Evolutionary conservation across 2,888 invertebrate genomes (phyloP), one percentile per base, ranked within the genome.

Genomic region (Vanessa cardui): DNA sequence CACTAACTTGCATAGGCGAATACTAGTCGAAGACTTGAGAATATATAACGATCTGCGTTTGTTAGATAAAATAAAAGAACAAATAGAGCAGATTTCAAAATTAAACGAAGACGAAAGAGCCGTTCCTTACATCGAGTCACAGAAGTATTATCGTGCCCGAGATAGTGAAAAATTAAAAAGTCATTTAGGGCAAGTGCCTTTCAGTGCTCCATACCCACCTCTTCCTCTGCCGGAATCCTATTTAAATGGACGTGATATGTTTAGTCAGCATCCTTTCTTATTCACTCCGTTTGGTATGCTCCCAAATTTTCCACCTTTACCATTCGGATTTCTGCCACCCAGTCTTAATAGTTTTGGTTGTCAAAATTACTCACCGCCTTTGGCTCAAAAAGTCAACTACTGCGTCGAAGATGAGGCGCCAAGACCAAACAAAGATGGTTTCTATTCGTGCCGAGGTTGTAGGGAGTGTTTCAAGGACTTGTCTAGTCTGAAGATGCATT

Each of bases 1-100:
- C 83, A 93, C 97, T 66, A 98, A 97, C 83, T 94, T 99, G 49
- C 99, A 99, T 83, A 94, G 98, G 74, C 98, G 98, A 86, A 93
- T 99, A 65, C 87, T 98, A 62, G 96, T 96, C 1, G 94, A 94
- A 52, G 94, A 94, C 68, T 90, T 85, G 1, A 82, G 84, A 77
- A 81, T 85, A 73, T 80, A 83, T 39, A 86, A 88, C n/a, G 90
- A 90, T 45, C 83, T 87, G n/a, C 89, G 92, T 46, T 79, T 91
- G 9, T 77, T 94, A 39, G 93, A 94, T 18, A 95, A 94, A 78
- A 90, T 95, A 45, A 93, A 95, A 66, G 93, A 97, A 54, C 97
- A 97, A 85, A 95, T 96, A 67, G 97, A 97, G 80, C 94, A 97
- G 62, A 92, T 98, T 66, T 95, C 96, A 0, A 94, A 97, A 73